phyloP scores from a whole-genome alignment of 2,113 vertebrate genomes.

The Echinops telfairi region DNA sequence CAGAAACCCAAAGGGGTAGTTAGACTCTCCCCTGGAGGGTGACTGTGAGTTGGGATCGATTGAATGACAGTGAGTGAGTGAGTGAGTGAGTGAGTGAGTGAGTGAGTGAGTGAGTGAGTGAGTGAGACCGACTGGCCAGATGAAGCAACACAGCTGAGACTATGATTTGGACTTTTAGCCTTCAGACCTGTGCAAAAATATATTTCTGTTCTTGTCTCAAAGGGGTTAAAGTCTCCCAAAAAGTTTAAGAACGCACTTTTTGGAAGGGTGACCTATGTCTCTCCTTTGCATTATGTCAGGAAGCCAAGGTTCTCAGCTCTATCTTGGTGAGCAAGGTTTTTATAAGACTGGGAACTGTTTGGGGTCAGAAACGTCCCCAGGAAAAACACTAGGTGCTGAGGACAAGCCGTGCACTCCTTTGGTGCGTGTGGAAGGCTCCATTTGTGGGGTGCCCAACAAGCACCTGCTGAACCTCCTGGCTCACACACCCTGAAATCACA shows the following conservation, averaged over 20 bases:
- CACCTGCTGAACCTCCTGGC: not conserved
- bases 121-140: not conserved
- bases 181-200: not conserved
- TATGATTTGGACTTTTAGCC: not conserved
- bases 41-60: too few species aligned
- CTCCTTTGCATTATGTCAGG: not conserved
- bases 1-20: too few species aligned
- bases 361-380: not conserved
- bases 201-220: not conserved
- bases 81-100: too few species aligned
- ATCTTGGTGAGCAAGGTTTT: not conserved
- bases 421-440: not conserved
- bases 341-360: not conserved
- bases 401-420: not conserved
- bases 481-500: not conserved
- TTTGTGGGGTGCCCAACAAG: not conserved
- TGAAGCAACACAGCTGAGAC: not conserved
- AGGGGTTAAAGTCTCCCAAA: not conserved
- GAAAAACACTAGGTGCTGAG: not conserved
- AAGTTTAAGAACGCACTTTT: conserved; percentile 1
- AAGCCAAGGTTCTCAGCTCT: conserved; percentile 5
- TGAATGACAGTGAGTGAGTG: too few species aligned
- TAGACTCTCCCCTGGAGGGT: too few species aligned
- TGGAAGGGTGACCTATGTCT: not conserved
- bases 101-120: not conserved